Evolutionary conservation across 1,140 invertebrate genomes (phyloP), one percentile per base, ranked within the genome.

Genomic region (Plutomurus gul): DNA sequence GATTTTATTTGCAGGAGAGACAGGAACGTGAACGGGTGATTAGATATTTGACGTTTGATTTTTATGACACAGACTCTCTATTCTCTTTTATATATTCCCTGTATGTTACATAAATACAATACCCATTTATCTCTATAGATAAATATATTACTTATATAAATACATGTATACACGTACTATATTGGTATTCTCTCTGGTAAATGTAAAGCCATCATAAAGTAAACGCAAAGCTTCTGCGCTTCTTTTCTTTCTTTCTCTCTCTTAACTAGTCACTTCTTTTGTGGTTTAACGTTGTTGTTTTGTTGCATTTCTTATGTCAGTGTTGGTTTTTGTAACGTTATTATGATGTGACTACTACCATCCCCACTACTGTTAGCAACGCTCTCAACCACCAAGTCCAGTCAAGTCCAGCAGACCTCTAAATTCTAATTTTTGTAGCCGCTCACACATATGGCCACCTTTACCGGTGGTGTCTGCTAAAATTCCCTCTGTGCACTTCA

Each of bases 331-430:
- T n/a, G n/a, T n/a, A n/a, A n/a, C n/a, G n/a, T n/a, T 65, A 30
- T 65, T 65, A 65, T 65, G 51, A 56, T 56, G 56, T 65, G 56
- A 65, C 56, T 27, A 65, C 27, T 43, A 43, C 39, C n/a, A n/a
- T 13, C 39, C 11, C n/a, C 27, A 65, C 56, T 65, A 65, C 56
- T 65, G 56, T n/a, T 65, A 25, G 47, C 47, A 13, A 39, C 6
- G 37, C 37, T 39, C 37, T 7, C n/a, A 39, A 7, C 37, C 6
- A 13, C 13, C 37, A 39, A 39, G 37, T 13, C 6, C 6, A 39
- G 37, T 13, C 37, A 39, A 39, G 37, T 39, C 37, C 6, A 39
- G 37, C 6, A 51, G 25, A 1, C 10, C 46, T 47, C 11, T 47
- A 13, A 5, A 25, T 49, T 49, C 0, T 49, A 49, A 51, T 51